phyloP scores from a whole-genome alignment of 2,113 vertebrate species.

The Silurus meridionalis region DNA sequence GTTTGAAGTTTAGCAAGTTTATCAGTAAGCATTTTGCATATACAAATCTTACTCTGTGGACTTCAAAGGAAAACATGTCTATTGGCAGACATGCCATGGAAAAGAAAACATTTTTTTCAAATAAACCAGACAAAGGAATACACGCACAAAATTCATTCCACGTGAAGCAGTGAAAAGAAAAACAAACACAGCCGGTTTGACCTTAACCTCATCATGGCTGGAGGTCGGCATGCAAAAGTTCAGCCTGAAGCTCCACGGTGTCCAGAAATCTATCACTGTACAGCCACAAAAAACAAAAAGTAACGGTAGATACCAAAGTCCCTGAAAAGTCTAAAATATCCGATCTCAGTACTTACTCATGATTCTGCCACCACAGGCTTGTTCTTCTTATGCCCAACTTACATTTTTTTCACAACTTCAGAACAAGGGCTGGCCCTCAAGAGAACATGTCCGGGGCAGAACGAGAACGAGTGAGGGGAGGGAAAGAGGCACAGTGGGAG shows the following conservation, averaged over 20 bases:
- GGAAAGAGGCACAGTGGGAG: conserved; percentile 27
- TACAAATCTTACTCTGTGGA: background rate
- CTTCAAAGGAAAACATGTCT: background rate
- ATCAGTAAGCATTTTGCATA: background rate
- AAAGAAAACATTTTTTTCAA: background rate
- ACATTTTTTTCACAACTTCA: conserved; percentile 64
- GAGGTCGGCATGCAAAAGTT: background rate
- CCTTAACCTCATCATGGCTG: conserved; percentile 31
- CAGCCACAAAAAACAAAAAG: background rate
- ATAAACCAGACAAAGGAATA: too few species aligned
- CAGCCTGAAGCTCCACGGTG: background rate
- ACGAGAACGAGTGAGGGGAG: conserved; percentile 29
- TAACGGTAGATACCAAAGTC: background rate
- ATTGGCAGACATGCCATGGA: background rate
- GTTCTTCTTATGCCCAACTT: conserved; percentile 54
- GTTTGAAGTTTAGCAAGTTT: background rate
- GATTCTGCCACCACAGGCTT: conserved; percentile 64
- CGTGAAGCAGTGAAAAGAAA: background rate
- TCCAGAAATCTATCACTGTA: background rate
- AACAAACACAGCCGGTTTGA: conserved; percentile 2
- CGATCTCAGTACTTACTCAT: conserved; percentile 66
- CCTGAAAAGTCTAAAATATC: conserved; percentile 5
- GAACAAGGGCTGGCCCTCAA: conserved; percentile 41
- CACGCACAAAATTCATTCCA: background rate
- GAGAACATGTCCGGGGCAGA: conserved; percentile 38